A percentile compares a stretch with the other conserved stretches of the same genome.
These are phyloP conservation scores for Drosophila pachea DNA, from an alignment of 1,140 invertebrate species.

Conservation along the genomic window DNA sequence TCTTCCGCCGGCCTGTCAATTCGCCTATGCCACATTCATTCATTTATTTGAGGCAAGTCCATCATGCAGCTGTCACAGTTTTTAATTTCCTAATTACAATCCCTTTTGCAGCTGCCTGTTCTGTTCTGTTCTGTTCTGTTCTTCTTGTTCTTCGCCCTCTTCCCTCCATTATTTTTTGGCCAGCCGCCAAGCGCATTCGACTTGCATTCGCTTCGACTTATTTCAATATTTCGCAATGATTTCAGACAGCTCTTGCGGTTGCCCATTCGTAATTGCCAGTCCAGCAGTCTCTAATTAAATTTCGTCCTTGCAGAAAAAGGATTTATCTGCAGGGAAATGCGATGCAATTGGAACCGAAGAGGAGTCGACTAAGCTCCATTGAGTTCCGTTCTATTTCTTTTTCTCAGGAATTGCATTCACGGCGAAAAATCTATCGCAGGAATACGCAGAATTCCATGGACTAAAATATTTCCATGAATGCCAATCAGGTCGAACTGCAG, in stretches of 20 bases:
- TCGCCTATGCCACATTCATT: constrained; percentile 57
- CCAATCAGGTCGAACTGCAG: too few species aligned
- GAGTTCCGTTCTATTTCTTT: too few species aligned
- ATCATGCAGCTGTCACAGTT: constrained; percentile 71
- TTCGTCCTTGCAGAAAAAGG: constrained; percentile 14
- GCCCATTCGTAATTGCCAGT: constrained; percentile 48
- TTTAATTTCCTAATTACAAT: constrained; percentile 75
- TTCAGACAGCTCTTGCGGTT: constrained; percentile 59
- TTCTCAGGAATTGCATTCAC: too few species aligned
- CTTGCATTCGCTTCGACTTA: constrained; percentile 22
- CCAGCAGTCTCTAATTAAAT: constrained; percentile 60
- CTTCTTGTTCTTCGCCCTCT: not conserved
- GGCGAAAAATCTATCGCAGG: too few species aligned
- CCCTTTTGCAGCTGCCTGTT: constrained; percentile 35
- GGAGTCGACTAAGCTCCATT: too few species aligned
- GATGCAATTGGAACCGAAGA: too few species aligned
- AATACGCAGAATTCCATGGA: too few species aligned
- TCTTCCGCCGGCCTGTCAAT: constrained; percentile 30
- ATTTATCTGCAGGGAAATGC: not conserved
- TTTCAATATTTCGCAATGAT: constrained; percentile 71
- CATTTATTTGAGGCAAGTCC: constrained; percentile 69
- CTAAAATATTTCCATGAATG: too few species aligned
- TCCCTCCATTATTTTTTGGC: constrained; percentile 34
- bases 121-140: too few species aligned
- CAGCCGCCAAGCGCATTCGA: constrained; percentile 43